A percentile compares a stretch with the other conserved stretches of the same genome.
phyloP scores from a whole-genome alignment of 2,888 invertebrate genomes.

The Nephrocerus scutellatus region DNA sequence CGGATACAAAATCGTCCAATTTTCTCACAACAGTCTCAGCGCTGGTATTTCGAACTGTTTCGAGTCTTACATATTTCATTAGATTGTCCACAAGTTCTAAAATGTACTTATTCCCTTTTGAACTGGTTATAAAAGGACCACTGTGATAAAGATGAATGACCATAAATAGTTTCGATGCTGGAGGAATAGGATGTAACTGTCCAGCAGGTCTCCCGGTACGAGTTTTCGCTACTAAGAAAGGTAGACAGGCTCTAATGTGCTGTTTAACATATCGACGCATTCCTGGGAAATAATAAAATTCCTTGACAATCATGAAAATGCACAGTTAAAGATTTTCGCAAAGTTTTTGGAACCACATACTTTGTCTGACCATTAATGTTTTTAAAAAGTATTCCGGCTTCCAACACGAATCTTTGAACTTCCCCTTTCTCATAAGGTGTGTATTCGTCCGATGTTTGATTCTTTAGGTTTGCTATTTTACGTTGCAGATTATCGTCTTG shows the following conservation, averaged over 20 bases:
- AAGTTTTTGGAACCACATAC: not conserved
- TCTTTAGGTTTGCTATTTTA: not conserved
- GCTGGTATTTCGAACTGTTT: conserved; percentile 4
- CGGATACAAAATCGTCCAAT: too few species aligned
- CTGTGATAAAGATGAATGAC: too few species aligned
- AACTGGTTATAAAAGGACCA: too few species aligned
- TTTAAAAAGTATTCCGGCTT: conserved; percentile 2
- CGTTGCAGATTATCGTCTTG: too few species aligned
- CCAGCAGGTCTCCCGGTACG: conserved; percentile 6
- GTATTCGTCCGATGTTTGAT: not conserved
- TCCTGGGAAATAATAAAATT: conserved; percentile 4
- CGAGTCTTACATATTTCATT: not conserved
- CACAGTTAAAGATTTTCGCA: conserved; percentile 1
- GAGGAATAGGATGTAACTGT: too few species aligned
- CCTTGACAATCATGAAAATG: conserved; percentile 2
- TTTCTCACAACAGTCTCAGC: conserved; percentile 4
- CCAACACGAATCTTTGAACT: not conserved
- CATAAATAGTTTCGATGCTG: too few species aligned
- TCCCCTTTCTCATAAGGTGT: too few species aligned
- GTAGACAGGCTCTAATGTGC: conserved; percentile 1
- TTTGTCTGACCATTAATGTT: not conserved
- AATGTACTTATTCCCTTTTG: conserved; percentile 4
- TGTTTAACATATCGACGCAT: conserved; percentile 4
- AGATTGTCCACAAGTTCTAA: not conserved
- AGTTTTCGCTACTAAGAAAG: conserved; percentile 3